phyloP scores from a whole-genome alignment of 2,797 vertebrate species.

The Champsocephalus esox region DNA sequence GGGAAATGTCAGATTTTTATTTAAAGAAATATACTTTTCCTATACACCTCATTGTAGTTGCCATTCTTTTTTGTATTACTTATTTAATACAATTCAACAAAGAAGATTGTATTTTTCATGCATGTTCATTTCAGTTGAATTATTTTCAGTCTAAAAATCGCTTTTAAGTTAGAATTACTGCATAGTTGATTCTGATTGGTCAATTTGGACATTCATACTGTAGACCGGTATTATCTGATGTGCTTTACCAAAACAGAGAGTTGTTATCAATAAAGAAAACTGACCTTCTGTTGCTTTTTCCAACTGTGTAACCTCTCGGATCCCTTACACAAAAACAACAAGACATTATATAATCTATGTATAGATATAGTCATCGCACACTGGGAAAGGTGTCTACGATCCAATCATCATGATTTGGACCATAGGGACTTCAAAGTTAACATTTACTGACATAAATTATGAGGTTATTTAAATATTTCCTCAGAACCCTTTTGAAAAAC shows the following conservation, averaged over 20 bases:
- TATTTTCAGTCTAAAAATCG: background rate
- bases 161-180: background rate
- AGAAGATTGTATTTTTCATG: background rate
- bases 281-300: conserved; percentile 16
- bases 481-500: too few relatives aligned
- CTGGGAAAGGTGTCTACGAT: conserved; percentile 2
- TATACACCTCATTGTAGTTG: background rate
- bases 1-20: background rate
- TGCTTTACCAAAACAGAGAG: background rate
- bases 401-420: conserved; percentile 1
- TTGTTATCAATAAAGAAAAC: conserved; percentile 8
- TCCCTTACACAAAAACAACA: conserved; percentile 31
- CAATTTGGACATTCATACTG: too few relatives aligned
- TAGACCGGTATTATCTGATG: background rate
- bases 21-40: background rate
- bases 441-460: background rate
- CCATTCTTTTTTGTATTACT: background rate
- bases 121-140: background rate
- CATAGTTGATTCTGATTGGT: too few relatives aligned
- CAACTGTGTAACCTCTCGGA: conserved; percentile 27
- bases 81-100: background rate
- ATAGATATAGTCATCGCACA: conserved; percentile 18
- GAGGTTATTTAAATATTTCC: background rate
- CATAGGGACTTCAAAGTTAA: background rate
- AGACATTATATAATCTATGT: conserved; percentile 22